phyloP scores from a whole-genome alignment of 2,797 vertebrate genomes.

The Leontopithecus rosalia region DNA sequence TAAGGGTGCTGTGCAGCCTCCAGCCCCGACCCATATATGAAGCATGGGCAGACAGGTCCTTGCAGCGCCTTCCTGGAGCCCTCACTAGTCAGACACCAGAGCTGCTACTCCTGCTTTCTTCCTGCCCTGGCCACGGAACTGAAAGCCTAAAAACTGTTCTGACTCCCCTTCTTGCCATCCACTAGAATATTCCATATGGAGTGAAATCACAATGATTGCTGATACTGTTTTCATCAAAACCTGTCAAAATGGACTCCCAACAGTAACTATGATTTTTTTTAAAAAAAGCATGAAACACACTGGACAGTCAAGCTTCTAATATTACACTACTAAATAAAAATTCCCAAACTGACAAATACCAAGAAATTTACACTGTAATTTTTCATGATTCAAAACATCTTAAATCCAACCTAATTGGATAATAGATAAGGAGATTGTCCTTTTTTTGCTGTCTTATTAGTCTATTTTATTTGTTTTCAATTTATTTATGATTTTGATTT shows the following conservation, averaged over 20 bases:
- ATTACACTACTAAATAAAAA: conserved; percentile 19
- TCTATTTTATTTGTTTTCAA: background rate
- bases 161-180: background rate
- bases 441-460: background rate
- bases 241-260: background rate
- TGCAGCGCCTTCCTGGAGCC: background rate
- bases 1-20: background rate
- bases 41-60: background rate
- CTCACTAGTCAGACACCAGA: background rate
- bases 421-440: background rate
- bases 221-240: background rate
- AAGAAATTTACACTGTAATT: background rate
- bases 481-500: conserved; percentile 30
- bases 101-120: background rate
- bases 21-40: fast-evolving
- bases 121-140: background rate
- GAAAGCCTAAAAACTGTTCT: background rate
- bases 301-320: background rate
- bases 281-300: background rate
- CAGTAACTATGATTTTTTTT: background rate
- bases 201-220: background rate
- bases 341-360: background rate
- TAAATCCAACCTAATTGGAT: background rate
- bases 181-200: background rate
- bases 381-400: conserved; percentile 47